These are phyloP conservation scores for Mustela lutreola DNA, from an alignment of 2,113 vertebrate genomes.

Conservation along the genomic window DNA sequence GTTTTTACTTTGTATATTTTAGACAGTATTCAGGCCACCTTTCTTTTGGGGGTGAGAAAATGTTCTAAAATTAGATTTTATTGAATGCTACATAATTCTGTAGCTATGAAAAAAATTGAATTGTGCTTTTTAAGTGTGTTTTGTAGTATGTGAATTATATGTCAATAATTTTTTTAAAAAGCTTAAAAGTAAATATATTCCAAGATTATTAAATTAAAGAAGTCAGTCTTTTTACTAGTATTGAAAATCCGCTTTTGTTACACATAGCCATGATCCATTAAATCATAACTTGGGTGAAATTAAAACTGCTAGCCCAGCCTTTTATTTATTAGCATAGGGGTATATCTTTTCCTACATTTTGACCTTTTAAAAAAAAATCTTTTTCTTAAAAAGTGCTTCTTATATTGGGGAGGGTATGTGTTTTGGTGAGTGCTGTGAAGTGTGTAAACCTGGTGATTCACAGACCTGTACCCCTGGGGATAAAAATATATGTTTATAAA, in stretches of 20 bases:
- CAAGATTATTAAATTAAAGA: neutral
- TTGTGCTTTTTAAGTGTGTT: neutral
- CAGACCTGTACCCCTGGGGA: too few species aligned
- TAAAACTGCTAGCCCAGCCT: neutral
- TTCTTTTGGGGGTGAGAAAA: neutral
- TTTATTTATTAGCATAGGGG: neutral
- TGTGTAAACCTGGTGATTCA: too few species aligned
- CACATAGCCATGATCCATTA: neutral
- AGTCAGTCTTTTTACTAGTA: neutral
- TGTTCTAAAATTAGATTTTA: neutral
- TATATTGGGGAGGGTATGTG: too few species aligned
- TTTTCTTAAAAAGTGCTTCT: neutral
- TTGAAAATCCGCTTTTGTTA: neutral
- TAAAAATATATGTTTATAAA: too few species aligned
- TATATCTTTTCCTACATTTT: neutral
- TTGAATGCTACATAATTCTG: neutral
- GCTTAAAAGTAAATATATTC: neutral
- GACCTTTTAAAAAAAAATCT: neutral
- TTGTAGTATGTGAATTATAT: neutral
- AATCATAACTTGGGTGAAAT: neutral
- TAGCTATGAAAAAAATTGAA: neutral
- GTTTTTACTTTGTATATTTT: neutral
- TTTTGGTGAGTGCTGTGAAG: too few species aligned
- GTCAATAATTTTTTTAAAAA: neutral
- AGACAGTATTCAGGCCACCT: neutral